phyloP scores from a whole-genome alignment of 2,888 invertebrate genomes.

The Papilio demoleus region DNA sequence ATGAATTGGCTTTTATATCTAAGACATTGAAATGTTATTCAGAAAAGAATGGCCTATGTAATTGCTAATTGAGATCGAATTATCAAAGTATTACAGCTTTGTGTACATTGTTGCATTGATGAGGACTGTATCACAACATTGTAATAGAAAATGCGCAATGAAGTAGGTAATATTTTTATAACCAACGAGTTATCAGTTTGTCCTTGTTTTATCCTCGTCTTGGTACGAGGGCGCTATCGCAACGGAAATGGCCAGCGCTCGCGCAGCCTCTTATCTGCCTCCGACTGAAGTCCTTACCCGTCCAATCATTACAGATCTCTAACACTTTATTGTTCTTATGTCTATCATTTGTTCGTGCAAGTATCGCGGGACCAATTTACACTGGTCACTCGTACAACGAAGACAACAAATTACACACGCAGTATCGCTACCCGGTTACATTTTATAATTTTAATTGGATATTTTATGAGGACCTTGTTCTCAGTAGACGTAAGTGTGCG shows the following conservation, averaged over 20 bases:
- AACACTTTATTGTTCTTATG: constrained; percentile 51
- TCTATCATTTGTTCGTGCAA: constrained; percentile 56
- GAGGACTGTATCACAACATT: not conserved
- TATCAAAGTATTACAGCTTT: not conserved
- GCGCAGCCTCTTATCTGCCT: constrained; percentile 67
- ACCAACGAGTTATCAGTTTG: constrained; percentile 48
- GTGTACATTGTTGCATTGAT: not conserved
- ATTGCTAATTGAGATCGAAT: no score
- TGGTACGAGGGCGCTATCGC: constrained; percentile 51
- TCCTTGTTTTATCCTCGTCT: constrained; percentile 55
- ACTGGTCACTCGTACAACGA: constrained; percentile 51
- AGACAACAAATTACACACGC: constrained; percentile 48
- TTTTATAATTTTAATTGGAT: constrained; percentile 50
- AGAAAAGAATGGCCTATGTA: no score
- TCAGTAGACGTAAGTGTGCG: constrained; percentile 23
- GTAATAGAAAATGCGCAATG: constrained; percentile 6
- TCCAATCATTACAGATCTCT: constrained; percentile 63
- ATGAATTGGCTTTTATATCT: no score
- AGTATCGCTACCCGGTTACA: constrained; percentile 44
- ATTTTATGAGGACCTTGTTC: constrained; percentile 43
- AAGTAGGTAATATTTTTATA: constrained; percentile 25
- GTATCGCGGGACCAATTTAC: constrained; percentile 55
- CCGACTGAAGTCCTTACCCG: constrained; percentile 56
- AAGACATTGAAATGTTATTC: no score
- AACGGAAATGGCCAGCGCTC: constrained; percentile 58